Evolutionary conservation across 2,888 invertebrate genomes (phyloP).

Genomic region (Petrolisthes manimaculis): DNA sequence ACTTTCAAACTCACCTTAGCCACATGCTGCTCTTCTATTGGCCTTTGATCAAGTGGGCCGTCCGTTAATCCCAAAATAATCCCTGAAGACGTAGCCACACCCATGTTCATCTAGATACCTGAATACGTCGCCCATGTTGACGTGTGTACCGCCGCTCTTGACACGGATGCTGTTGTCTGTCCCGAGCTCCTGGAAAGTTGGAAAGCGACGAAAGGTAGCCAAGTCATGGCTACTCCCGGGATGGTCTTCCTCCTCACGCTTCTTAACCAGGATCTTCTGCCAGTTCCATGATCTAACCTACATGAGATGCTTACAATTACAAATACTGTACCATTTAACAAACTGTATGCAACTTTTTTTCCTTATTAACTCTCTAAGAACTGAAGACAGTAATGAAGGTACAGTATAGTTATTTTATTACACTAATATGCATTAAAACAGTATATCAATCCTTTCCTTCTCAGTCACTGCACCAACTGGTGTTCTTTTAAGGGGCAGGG

Average conservation of each 20-base stretch:
- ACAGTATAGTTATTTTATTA: not conserved
- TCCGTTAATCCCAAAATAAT: conserved; percentile 80
- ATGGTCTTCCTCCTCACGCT: conserved; percentile 76
- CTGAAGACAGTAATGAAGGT: not conserved
- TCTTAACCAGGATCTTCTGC: conserved; percentile 85
- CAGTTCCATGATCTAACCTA: conserved; percentile 83
- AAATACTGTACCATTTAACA: not conserved
- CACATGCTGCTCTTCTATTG: not conserved
- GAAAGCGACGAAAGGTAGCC: conserved; percentile 75
- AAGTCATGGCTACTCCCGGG: conserved; percentile 69
- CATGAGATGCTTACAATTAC: conserved; percentile 60
- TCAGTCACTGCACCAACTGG: too few relatives aligned
- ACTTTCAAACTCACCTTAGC: not conserved
- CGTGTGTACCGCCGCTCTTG: conserved; percentile 76
- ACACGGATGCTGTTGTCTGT: conserved; percentile 72
- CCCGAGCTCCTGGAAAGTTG: conserved; percentile 78
- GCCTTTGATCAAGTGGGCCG: conserved; percentile 32
- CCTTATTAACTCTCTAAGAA: not conserved
- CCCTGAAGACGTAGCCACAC: conserved; percentile 81
- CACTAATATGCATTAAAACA: too few relatives aligned
- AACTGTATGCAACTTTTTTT: too few relatives aligned
- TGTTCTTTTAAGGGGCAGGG: too few relatives aligned
- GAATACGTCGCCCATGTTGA: conserved; percentile 83
- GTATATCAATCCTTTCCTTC: too few relatives aligned
- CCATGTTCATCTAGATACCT: conserved; percentile 80